A percentile compares a stretch with the other conserved stretches of the same genome.
phyloP scores from a whole-genome alignment of 2,113 vertebrate species.

The Hippocampus mohnikei region DNA sequence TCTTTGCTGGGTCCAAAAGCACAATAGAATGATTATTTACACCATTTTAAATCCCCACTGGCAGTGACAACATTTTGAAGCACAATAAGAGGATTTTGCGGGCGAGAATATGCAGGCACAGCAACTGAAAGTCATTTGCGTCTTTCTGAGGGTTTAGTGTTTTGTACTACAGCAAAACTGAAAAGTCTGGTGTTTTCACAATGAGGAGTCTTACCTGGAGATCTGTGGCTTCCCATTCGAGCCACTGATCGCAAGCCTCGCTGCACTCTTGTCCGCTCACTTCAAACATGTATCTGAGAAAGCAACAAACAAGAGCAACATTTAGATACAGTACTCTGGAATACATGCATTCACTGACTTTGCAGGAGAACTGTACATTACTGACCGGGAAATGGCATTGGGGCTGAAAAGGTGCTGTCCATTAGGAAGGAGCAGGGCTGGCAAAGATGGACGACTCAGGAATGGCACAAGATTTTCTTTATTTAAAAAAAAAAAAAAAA shows the following conservation, averaged over 20 bases:
- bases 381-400: conserved; percentile 85
- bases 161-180: conserved; percentile 7
- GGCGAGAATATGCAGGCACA: conserved; percentile 3
- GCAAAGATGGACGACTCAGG: conserved; percentile 70
- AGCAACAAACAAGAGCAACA: neutral
- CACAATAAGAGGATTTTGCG: conserved; percentile 10
- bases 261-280: conserved; percentile 72
- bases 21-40: conserved; percentile 6
- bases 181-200: neutral
- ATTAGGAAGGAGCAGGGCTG: conserved; percentile 73
- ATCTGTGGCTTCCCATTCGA: conserved; percentile 89
- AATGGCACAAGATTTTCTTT: conserved; percentile 80
- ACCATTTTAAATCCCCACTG: conserved; percentile 7
- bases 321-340: neutral
- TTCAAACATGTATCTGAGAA: conserved; percentile 81
- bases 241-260: conserved; percentile 79
- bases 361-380: conserved; percentile 18
- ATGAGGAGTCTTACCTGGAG: conserved; percentile 76
- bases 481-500: conserved; percentile 1
- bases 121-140: conserved; percentile 5
- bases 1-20: neutral
- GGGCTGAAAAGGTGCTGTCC: conserved; percentile 80
- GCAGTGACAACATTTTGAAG: neutral
- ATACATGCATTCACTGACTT: neutral
- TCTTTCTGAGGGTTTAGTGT: conserved; percentile 10